phyloP scores from a whole-genome alignment of 2,113 vertebrate species.

The Silurus glanis region DNA sequence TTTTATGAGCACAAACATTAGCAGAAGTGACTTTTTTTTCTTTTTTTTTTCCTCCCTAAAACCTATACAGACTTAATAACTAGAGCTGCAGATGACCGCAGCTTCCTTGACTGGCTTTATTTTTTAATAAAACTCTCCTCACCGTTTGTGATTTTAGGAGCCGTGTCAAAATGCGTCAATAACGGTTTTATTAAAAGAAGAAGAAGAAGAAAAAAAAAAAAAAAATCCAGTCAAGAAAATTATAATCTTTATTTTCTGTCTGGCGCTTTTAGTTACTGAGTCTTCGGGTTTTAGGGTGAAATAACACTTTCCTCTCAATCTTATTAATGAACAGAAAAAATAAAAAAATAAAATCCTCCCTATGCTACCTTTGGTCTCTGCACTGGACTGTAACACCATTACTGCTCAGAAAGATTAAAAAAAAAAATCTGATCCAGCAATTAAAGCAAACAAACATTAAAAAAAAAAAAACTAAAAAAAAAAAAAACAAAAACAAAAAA shows the following conservation, averaged over 20 bases:
- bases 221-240: slow-evolving; percentile 1
- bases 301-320: slow-evolving; percentile 20
- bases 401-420: slow-evolving; percentile 38
- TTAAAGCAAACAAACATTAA: slow-evolving; percentile 4
- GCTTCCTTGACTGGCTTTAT: not conserved
- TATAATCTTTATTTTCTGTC: not conserved
- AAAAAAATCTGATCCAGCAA: slow-evolving; percentile 11
- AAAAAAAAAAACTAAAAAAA: slow-evolving; percentile 38
- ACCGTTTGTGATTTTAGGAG: not conserved
- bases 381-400: slow-evolving; percentile 61
- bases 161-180: not conserved
- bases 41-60: not conserved
- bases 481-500: slow-evolving; percentile 13
- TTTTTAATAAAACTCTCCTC: not conserved
- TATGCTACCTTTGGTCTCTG: slow-evolving; percentile 71
- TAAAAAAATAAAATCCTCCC: slow-evolving; percentile 32
- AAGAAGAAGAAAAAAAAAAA: not conserved
- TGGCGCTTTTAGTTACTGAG: not conserved
- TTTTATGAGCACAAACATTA: slow-evolving; percentile 44
- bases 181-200: not conserved
- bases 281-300: slow-evolving; percentile 11
- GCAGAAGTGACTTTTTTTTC: not conserved
- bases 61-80: not conserved
- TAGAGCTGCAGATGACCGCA: not conserved
- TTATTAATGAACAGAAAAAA: slow-evolving; percentile 30